A percentile compares a stretch with the other conserved stretches of the same genome.
These are phyloP conservation scores for Drosophila ercepeae DNA, from an alignment of 1,140 invertebrate species.

Conservation along the genomic window DNA sequence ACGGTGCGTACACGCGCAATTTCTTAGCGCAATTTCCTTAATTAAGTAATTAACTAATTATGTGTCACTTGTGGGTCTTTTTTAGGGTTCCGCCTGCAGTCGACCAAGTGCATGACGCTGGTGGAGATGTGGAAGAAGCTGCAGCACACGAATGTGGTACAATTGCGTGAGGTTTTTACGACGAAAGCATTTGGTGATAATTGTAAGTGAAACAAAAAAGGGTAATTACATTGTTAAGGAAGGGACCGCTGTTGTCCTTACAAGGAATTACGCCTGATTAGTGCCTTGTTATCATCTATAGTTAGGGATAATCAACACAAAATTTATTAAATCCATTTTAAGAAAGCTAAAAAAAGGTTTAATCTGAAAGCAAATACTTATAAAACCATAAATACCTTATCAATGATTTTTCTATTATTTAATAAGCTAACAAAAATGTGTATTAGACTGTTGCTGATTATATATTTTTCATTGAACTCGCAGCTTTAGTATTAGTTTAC, in stretches of 20 bases:
- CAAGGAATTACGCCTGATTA: too few relatives aligned
- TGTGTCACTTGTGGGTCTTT: neutral
- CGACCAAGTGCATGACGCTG: constrained; percentile 92
- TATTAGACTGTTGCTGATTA: neutral
- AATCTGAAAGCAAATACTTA: neutral
- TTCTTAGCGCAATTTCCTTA: neutral
- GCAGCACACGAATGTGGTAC: constrained; percentile 96
- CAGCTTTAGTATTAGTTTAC: constrained; percentile 98
- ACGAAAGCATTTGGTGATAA: constrained; percentile 98
- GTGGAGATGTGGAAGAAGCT: constrained; percentile 97
- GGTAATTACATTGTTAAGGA: neutral
- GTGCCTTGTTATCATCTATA: too few relatives aligned
- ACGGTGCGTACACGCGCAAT: constrained; percentile 85
- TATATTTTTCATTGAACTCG: neutral
- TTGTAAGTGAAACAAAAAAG: constrained; percentile 90
- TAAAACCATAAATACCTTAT: neutral
- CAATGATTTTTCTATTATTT: neutral
- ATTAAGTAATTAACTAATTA: neutral
- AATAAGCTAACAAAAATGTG: neutral
- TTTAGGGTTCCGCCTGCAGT: constrained; percentile 88
- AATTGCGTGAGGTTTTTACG: constrained; percentile 96
- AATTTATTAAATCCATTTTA: too few relatives aligned
- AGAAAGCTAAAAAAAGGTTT: neutral
- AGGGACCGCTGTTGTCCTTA: too few relatives aligned
- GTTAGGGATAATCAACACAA: too few relatives aligned